Evolutionary conservation across 2,888 invertebrate genomes (phyloP).

Genomic region (Drosophila anomalata): DNA sequence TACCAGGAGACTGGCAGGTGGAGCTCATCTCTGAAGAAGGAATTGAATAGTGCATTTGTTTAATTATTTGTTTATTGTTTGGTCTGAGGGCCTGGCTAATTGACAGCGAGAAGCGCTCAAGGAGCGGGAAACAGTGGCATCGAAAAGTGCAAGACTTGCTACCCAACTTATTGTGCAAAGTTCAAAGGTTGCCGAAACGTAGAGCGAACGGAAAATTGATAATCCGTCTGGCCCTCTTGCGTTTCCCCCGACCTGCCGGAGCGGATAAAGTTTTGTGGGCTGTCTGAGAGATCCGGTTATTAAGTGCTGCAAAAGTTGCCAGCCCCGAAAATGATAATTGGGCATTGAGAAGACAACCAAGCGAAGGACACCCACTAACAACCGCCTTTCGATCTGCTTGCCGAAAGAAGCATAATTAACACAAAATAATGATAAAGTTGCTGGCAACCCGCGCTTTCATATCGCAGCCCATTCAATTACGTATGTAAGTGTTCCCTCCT

Average conservation of each 20-base stretch:
- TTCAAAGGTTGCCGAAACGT: slow-evolving; percentile 72
- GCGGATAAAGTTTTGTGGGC: slow-evolving; percentile 68
- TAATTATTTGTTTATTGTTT: slow-evolving; percentile 61
- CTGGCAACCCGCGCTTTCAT: slow-evolving; percentile 63
- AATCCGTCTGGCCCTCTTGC: slow-evolving; percentile 33
- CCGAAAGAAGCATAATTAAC: slow-evolving; percentile 77
- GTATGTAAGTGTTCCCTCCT: slow-evolving; percentile 81
- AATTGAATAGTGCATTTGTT: slow-evolving; percentile 73
- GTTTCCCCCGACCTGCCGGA: slow-evolving; percentile 14
- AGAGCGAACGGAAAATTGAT: slow-evolving; percentile 71
- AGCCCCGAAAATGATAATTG: slow-evolving; percentile 72
- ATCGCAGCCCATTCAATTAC: slow-evolving; percentile 50
- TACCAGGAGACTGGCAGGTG: slow-evolving; percentile 54
- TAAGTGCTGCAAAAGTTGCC: slow-evolving; percentile 73
- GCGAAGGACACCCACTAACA: background rate
- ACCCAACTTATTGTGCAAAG: slow-evolving; percentile 63
- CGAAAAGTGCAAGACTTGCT: slow-evolving; percentile 57
- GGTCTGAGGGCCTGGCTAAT: slow-evolving; percentile 55
- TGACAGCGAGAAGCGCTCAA: slow-evolving; percentile 55
- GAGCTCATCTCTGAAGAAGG: slow-evolving; percentile 58
- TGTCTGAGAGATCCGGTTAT: slow-evolving; percentile 60
- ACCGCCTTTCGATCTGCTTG: slow-evolving; percentile 21
- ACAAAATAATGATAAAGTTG: slow-evolving; percentile 77
- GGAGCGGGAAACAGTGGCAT: slow-evolving; percentile 5
- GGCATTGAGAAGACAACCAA: slow-evolving; percentile 61